phyloP scores from a whole-genome alignment of 2,888 invertebrate species.

The Aporophyla lueneburgensis region DNA sequence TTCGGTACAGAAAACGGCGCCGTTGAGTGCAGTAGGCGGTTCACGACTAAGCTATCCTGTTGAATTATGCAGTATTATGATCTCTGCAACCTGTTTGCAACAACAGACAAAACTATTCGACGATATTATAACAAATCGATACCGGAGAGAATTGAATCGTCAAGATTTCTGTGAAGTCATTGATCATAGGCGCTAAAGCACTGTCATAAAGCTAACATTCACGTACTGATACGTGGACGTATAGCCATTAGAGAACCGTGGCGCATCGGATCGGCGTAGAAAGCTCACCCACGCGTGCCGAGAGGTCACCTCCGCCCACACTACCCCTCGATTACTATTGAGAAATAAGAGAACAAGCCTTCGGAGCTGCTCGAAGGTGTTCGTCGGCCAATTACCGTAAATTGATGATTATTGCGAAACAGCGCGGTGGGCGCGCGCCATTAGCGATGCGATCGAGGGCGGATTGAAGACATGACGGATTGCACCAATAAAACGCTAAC shows the following conservation, averaged over 20 bases:
- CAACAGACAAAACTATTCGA: conserved; percentile 39
- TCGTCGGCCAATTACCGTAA: conserved; percentile 79
- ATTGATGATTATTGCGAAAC: conserved; percentile 84
- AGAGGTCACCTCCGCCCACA: conserved; percentile 87
- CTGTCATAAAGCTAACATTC: conserved; percentile 58
- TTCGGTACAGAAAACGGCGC: conserved; percentile 25
- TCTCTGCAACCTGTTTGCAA: conserved; percentile 54
- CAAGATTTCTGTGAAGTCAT: conserved; percentile 44
- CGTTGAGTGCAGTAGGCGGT: conserved; percentile 49
- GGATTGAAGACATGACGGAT: conserved; percentile 72
- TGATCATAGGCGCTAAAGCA: conserved; percentile 58
- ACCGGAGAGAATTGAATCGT: conserved; percentile 43
- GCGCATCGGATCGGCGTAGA: conserved; percentile 78
- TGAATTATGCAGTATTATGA: conserved; percentile 63
- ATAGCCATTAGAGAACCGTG: conserved; percentile 72
- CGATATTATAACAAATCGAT: conserved; percentile 41
- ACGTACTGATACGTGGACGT: conserved; percentile 66
- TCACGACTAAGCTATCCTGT: conserved; percentile 43
- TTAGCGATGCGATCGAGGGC: conserved; percentile 73
- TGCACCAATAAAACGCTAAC: conserved; percentile 68
- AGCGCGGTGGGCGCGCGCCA: conserved; percentile 72
- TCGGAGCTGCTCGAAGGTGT: conserved; percentile 72
- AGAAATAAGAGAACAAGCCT: conserved; percentile 74
- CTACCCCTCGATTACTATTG: conserved; percentile 77
- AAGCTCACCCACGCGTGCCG: conserved; percentile 85